A percentile compares a stretch with the other conserved stretches of the same genome.
Evolutionary conservation across 2,797 vertebrate species (phyloP).

Genomic region (Lithobates sylvaticus): DNA sequence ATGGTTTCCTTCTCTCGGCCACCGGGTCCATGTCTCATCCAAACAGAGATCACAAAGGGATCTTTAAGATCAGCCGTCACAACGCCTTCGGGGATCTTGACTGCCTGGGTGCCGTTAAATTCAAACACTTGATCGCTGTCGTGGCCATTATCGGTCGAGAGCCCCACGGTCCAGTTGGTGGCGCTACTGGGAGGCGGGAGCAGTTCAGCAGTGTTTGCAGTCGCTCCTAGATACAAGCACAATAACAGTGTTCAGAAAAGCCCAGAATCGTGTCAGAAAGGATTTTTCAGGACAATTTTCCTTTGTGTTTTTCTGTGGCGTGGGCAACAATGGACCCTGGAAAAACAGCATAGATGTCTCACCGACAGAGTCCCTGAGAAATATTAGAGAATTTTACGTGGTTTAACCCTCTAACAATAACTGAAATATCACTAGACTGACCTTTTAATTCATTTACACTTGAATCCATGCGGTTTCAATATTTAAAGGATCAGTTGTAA

Average conservation of each 20-base stretch:
- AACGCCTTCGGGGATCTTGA: conserved; percentile 88
- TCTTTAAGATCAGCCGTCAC: conserved; percentile 87
- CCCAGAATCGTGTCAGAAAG: not conserved
- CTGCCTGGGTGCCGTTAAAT: conserved; percentile 96
- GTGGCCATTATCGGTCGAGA: conserved; percentile 94
- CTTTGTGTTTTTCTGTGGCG: too few species aligned
- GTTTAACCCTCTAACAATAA: too few species aligned
- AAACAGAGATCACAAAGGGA: conserved; percentile 93
- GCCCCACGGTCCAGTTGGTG: conserved; percentile 90
- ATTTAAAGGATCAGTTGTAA: too few species aligned
- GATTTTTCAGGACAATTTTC: too few species aligned
- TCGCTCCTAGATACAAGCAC: conserved; percentile 79
- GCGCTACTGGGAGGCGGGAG: conserved; percentile 89
- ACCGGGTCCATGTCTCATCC: conserved; percentile 95
- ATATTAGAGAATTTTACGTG: too few species aligned
- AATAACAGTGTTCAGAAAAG: not conserved
- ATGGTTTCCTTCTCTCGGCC: conserved; percentile 93
- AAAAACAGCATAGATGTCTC: not conserved
- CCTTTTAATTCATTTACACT: too few species aligned
- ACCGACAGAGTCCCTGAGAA: too few species aligned
- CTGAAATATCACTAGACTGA: too few species aligned
- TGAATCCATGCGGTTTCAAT: too few species aligned
- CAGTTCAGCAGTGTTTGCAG: conserved; percentile 88
- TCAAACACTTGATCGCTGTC: conserved; percentile 98
- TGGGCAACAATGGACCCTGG: too few species aligned